Evolutionary conservation across 2,888 invertebrate species (phyloP).

Genomic region (Dascillus cervinus): DNA sequence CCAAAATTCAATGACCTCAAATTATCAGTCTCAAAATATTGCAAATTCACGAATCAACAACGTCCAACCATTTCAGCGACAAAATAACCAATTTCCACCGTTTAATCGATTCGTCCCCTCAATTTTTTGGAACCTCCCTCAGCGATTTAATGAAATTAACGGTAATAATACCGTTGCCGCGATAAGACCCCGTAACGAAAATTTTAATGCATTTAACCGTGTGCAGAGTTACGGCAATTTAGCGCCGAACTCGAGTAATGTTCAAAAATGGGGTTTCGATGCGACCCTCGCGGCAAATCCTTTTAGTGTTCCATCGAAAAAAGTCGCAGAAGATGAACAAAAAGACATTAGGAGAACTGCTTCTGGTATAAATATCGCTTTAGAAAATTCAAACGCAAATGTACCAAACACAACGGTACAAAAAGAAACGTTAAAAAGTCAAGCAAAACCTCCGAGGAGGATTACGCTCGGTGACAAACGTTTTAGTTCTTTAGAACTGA

Average conservation of each 20-base stretch:
- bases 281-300: constrained; percentile 13
- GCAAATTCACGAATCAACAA: not conserved
- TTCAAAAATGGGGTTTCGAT: constrained; percentile 13
- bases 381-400: constrained; percentile 3
- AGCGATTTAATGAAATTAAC: no score
- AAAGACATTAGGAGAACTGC: constrained; percentile 31
- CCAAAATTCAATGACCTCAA: constrained; percentile 8
- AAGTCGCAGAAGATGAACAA: constrained; percentile 30
- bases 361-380: constrained; percentile 27
- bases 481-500: constrained; percentile 35
- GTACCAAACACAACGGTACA: not conserved
- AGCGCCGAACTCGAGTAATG: not conserved
- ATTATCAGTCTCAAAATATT: not conserved
- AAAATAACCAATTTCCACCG: not conserved
- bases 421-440: no score
- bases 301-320: constrained; percentile 18
- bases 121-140: constrained; percentile 22
- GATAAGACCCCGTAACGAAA: not conserved
- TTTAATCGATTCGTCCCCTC: constrained; percentile 17
- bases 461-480: constrained; percentile 26
- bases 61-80: constrained; percentile 6
- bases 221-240: constrained; percentile 19
- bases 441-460: not conserved
- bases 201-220: constrained; percentile 4
- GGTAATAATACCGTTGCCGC: not conserved